Conservation (phyloP, 2,888 invertebrate species). For the Heliothis peltigera region DNA sequence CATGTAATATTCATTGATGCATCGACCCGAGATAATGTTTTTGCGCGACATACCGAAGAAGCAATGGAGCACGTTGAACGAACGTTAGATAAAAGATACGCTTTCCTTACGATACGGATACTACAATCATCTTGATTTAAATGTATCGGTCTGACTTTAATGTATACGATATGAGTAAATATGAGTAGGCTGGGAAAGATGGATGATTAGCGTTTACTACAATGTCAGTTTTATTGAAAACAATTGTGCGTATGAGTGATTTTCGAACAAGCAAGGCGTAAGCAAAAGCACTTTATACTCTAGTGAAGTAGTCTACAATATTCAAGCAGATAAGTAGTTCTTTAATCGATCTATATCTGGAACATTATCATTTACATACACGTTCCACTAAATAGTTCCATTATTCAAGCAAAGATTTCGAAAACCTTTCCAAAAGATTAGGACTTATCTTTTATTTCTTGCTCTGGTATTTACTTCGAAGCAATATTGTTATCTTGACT, state of each 20-base stretch:
- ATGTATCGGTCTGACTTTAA: constrained; percentile 52
- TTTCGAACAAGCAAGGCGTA: constrained; percentile 14
- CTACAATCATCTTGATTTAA: constrained; percentile 58
- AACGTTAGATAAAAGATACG: constrained; percentile 65
- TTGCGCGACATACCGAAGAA: constrained; percentile 69
- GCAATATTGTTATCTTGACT: constrained; percentile 55
- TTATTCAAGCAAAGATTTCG: constrained; percentile 34
- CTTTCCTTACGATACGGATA: constrained; percentile 65
- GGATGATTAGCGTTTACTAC: constrained; percentile 32
- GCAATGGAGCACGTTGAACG: constrained; percentile 65
- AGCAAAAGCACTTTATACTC: background rate
- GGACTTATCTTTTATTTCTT: constrained; percentile 50
- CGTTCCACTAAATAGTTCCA: constrained; percentile 1
- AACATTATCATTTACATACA: constrained; percentile 1
- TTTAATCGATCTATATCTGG: background rate
- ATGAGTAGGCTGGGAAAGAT: constrained; percentile 40
- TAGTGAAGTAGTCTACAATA: background rate
- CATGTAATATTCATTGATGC: constrained; percentile 62
- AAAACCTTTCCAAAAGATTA: constrained; percentile 45
- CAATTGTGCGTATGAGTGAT: constrained; percentile 16
- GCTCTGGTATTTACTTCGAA: constrained; percentile 48
- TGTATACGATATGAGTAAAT: constrained; percentile 40
- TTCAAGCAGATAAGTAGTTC: background rate
- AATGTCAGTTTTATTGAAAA: constrained; percentile 54
- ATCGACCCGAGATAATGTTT: constrained; percentile 63